Evolutionary conservation across 2,797 vertebrate species (phyloP), one percentile per base, ranked within the genome.

Genomic region (Lepidocolaptes lacrymiger): DNA sequence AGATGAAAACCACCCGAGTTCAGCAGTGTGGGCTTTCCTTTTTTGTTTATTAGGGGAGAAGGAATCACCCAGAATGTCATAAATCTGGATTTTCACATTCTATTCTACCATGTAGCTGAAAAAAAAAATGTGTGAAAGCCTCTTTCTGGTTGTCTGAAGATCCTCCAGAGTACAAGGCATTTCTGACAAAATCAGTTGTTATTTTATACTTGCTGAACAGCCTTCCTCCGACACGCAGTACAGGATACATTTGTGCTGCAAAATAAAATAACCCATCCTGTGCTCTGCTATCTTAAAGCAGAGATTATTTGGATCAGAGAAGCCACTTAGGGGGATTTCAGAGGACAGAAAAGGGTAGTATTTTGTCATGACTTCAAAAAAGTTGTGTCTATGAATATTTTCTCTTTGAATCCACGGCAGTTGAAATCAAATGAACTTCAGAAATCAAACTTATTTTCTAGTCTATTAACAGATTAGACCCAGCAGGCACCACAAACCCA

Each of bases 111-210:
- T 5, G 7, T 10, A n/a, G 51, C 58, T 51, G 46, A 64, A 69
- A 87, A 43, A 13, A 95, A 49, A 85, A 43, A 13, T 4, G 7
- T n/a, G 18, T 66, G 68, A 81, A 75, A 82, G 36, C 10, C 2
- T 0, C 6, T 86, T 64, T 78, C 49, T 55, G 54, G 63, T 78
- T 67, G 43, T 73, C 63, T 36, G 66, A 78, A 78, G 71, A n/a
- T 68, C 34, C 46, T 79, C 88, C 19, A 54, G 51, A 17, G 67
- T 39, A 75, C 32, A 41, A 62, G 24, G 43, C 58, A 43, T 61
- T 91, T 71, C 68, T 85, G 58, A 85, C 89, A 89, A 87, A 80
- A 59, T 51, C 85, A 23, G 61, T 85, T 82, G 37, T 58, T 90
- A 73, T 91, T 64, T 95, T 88, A 58, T 24, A 24, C 67, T 76